Evolutionary conservation across 1,140 invertebrate species (phyloP).

Genomic region (Bombyx mandarina): DNA sequence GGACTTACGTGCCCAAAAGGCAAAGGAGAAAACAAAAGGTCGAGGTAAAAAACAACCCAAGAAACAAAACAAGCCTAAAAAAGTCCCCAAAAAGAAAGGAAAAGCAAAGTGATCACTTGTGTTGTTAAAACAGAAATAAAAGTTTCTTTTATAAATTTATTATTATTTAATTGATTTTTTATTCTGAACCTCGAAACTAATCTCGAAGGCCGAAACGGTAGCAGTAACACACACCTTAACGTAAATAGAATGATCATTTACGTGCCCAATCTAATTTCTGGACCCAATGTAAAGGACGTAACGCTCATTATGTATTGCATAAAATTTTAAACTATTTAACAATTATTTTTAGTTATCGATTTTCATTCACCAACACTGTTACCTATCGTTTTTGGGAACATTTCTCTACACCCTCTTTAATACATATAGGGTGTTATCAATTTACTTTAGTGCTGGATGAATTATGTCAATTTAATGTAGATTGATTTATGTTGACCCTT

Average conservation of each 20-base stretch:
- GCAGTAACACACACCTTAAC: background rate
- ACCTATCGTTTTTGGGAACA: too few species aligned
- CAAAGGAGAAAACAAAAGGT: conserved; percentile 71
- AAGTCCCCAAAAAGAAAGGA: conserved; percentile 40
- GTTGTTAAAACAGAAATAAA: background rate
- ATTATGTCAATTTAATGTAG: too few species aligned
- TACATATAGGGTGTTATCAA: too few species aligned
- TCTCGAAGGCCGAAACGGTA: background rate
- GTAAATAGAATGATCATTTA: background rate
- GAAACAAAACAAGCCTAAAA: conserved; percentile 16
- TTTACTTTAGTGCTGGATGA: too few species aligned
- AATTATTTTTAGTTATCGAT: too few species aligned
- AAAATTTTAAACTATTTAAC: too few species aligned
- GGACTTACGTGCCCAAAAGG: conserved; percentile 82
- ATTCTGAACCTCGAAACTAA: background rate
- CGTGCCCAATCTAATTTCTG: background rate
- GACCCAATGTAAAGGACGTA: too few species aligned
- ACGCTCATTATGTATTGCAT: too few species aligned
- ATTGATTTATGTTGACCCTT: conserved; percentile 1
- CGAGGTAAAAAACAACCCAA: conserved; percentile 43
- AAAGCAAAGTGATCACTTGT: conserved; percentile 27
- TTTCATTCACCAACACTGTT: too few species aligned
- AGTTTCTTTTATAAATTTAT: background rate
- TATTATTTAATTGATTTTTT: background rate
- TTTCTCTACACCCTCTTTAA: too few species aligned